Conservation (phyloP, 2,113 vertebrate species). For the Tychaedon coryphoeus region DNA sequence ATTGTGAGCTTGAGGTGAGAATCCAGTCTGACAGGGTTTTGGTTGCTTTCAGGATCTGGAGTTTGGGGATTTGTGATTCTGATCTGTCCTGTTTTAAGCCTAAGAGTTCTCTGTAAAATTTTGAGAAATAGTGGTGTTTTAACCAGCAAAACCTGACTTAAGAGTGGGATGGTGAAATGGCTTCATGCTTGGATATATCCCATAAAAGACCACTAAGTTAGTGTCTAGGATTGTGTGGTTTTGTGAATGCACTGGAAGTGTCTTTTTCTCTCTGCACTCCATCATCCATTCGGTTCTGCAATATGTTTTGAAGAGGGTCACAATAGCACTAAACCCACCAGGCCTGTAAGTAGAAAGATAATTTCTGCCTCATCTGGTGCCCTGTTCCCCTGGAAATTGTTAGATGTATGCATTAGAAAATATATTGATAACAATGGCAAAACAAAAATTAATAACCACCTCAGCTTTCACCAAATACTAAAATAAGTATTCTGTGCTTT, state of each 20-base stretch:
- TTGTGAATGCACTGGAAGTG: neutral
- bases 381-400: neutral
- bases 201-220: neutral
- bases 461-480: neutral
- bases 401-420: neutral
- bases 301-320: neutral
- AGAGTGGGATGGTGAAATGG: neutral
- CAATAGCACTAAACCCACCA: neutral
- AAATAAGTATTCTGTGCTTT: slow-evolving; percentile 3
- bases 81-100: neutral
- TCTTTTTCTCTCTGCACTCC: neutral
- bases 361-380: neutral
- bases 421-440: neutral
- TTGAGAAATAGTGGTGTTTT: neutral
- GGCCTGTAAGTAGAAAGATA: neutral
- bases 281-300: neutral
- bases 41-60: neutral
- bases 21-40: neutral
- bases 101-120: neutral
- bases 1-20: neutral
- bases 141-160: neutral
- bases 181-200: neutral
- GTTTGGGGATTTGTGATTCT: neutral
- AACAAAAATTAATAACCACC: neutral
- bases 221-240: neutral